Percentiles rank a stretch among this genome's conserved stretches.
Evolutionary conservation across 2,113 vertebrate genomes (phyloP).

Genomic region (Cyanoramphus novaezelandiae): DNA sequence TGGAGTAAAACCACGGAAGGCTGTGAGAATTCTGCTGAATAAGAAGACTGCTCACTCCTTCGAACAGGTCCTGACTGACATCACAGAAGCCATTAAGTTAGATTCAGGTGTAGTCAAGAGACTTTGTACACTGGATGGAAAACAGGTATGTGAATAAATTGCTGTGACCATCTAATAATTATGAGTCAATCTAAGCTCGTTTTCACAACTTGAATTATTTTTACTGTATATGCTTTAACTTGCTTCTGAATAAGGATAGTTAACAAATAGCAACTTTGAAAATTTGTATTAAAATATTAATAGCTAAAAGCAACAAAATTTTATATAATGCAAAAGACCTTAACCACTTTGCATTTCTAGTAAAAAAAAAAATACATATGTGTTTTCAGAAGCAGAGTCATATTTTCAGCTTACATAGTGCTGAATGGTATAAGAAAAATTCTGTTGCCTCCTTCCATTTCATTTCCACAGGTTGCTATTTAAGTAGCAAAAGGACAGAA

Average conservation of each 20-base stretch:
- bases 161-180: background rate
- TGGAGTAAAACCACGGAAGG: constrained; percentile 95
- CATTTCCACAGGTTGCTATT: background rate
- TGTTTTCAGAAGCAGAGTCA: background rate
- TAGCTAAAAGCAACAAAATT: background rate
- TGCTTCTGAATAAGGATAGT: background rate
- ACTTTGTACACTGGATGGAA: constrained; percentile 93
- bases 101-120: constrained; percentile 95
- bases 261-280: background rate
- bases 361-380: background rate
- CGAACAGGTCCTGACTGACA: constrained; percentile 95
- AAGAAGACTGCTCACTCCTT: constrained; percentile 99
- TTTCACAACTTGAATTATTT: background rate
- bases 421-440: background rate
- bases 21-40: constrained; percentile 94
- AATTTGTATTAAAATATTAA: background rate
- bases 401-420: background rate
- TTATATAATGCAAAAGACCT: background rate
- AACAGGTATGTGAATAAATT: constrained; percentile 83
- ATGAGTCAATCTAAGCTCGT: background rate
- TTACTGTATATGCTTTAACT: background rate
- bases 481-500: background rate
- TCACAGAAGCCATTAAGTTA: constrained; percentile 97
- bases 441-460: background rate
- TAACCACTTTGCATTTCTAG: background rate